Evolutionary conservation across 2,113 vertebrate genomes (phyloP).

Genomic region (Odontophorus gujanensis): DNA sequence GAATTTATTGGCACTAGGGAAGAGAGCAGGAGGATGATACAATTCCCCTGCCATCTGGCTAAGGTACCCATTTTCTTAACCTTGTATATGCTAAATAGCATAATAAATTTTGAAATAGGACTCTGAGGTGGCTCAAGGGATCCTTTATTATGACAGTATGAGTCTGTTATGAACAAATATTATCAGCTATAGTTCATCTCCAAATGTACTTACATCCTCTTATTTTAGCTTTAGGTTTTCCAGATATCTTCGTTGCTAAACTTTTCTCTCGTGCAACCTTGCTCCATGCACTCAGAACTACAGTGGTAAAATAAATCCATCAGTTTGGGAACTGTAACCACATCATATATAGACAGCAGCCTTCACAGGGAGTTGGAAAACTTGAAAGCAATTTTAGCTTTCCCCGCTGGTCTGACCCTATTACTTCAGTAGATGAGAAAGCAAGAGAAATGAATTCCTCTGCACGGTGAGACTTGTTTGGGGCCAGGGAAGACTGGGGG

Average conservation of each 20-base stretch:
- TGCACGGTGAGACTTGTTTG: neutral
- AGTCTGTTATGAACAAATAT: conserved; percentile 42
- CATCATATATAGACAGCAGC: neutral
- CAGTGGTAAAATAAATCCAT: neutral
- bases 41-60: conserved; percentile 69
- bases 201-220: neutral
- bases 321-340: neutral
- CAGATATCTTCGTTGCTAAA: neutral
- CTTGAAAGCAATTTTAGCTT: conserved; percentile 31
- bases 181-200: neutral
- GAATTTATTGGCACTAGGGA: conserved; percentile 34
- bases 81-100: conserved; percentile 51
- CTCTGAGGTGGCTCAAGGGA: conserved; percentile 50
- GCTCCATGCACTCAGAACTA: neutral
- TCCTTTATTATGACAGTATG: conserved; percentile 11
- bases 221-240: neutral
- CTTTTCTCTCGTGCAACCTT: neutral
- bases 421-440: conserved; percentile 48
- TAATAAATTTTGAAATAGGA: conserved; percentile 54
- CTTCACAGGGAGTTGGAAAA: conserved; percentile 3
- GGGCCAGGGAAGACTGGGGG: neutral
- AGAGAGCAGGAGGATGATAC: neutral
- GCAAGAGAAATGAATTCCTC: conserved; percentile 22
- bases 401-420: conserved; percentile 46
- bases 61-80: conserved; percentile 41